Conservation (phyloP, 2,888 invertebrate species). For the Augochlorella aurata region DNA sequence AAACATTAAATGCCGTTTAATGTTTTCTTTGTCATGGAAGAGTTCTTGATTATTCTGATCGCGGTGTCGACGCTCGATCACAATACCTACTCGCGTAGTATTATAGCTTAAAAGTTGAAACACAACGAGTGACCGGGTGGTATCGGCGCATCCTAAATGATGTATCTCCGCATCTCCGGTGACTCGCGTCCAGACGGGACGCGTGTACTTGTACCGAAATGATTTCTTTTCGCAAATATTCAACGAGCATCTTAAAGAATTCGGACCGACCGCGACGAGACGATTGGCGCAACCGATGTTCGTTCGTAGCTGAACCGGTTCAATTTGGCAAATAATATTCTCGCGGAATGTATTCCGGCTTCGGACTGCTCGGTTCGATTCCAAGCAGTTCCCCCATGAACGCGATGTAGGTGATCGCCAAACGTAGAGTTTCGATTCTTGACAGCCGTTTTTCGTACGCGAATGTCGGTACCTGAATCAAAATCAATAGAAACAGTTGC, state of each 20-base stretch:
- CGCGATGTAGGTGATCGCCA: slow-evolving; percentile 97
- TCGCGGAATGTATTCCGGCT: slow-evolving; percentile 78
- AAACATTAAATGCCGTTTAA: slow-evolving; percentile 49
- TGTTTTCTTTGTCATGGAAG: slow-evolving; percentile 26
- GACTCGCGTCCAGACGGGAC: neutral
- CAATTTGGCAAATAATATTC: slow-evolving; percentile 79
- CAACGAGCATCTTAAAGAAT: neutral
- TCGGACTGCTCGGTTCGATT: slow-evolving; percentile 78
- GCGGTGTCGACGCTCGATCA: slow-evolving; percentile 16
- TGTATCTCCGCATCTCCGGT: too few species aligned
- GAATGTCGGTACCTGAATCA: slow-evolving; percentile 92
- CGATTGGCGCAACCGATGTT: neutral
- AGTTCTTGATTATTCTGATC: slow-evolving; percentile 31
- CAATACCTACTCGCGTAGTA: slow-evolving; percentile 12
- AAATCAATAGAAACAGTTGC: neutral
- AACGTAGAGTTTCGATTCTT: slow-evolving; percentile 95
- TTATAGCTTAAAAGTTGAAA: neutral
- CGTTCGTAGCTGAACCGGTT: slow-evolving; percentile 12
- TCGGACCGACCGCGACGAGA: neutral
- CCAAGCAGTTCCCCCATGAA: slow-evolving; percentile 95
- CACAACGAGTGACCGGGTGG: slow-evolving; percentile 10
- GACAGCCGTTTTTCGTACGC: slow-evolving; percentile 98
- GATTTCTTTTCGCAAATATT: slow-evolving; percentile 1
- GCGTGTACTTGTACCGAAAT: neutral
- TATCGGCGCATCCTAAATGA: neutral